These are phyloP conservation scores for Oncorhynchus keta DNA, from an alignment of 2,113 vertebrate genomes.

Conservation along the genomic window DNA sequence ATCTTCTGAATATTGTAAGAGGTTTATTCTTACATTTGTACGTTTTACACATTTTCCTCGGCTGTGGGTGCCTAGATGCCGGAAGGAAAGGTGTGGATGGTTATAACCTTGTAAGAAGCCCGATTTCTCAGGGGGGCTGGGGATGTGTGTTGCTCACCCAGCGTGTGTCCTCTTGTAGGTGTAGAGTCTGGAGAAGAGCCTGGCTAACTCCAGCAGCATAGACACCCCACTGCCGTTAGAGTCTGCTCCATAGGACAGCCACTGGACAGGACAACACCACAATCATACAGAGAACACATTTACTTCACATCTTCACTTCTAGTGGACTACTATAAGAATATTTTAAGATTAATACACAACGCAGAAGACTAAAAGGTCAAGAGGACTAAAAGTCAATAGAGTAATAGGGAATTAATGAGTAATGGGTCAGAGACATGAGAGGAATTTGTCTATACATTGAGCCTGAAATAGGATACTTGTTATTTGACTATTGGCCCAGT, in stretches of 20 bases:
- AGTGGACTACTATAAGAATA: no score
- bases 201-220: conserved; percentile 88
- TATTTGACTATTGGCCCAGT: no score
- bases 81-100: neutral
- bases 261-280: conserved; percentile 68
- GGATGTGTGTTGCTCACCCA: conserved; percentile 69
- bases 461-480: no score
- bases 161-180: conserved; percentile 97
- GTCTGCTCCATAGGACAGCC: conserved; percentile 93
- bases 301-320: no score
- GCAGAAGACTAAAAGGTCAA: no score
- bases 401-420: no score
- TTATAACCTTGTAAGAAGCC: neutral
- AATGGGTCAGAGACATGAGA: no score
- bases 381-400: no score
- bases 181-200: conserved; percentile 95
- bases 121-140: neutral
- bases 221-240: conserved; percentile 94
- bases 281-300: neutral
- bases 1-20: neutral
- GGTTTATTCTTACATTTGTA: neutral
- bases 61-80: neutral
- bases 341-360: no score
- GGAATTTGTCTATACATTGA: no score
- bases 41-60: neutral